Base-by-base conservation (phyloP, 2,113 vertebrate species). In the Phyllostomus hastatus region DNA sequence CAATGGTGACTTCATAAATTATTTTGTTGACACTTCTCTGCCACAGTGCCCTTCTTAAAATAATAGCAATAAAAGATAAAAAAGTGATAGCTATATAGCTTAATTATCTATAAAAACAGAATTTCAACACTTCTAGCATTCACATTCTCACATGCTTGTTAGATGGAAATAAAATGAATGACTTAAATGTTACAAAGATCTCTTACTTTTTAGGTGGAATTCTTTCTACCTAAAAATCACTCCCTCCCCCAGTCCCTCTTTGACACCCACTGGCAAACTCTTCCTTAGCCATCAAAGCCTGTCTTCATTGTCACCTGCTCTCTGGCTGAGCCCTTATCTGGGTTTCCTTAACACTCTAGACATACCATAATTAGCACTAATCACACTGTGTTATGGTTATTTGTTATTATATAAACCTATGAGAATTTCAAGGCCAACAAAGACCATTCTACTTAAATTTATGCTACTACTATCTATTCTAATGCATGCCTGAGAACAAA, bases 1-100 rank as follows among this genome's bases (percentile, higher is more conserved):
- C 81, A 46, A 66, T 5, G 24, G 87, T 93, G 88, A 95, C 79
- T 92, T 95, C 76, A 85, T 87, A 86, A 82, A 75, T 87, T 94
- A 90, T 93, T 93, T 76, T 84, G 31, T 50, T 95, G 72, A 78
- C 12, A 69, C 14, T 76, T 85, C 57, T 76, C 24, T 96, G 33
- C 57, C 46, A 85, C 4, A 46, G 61, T 85, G 59, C 38, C 59
- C n/a, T 92, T 90, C 59, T 92, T 48, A 57, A 95, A 88, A 84
- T 81, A 84, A 84, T 10, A 31, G 16, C 22, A 89, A 46, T 91
- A 93, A 67, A 93, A 84, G 50, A 33, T 20, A 17, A 12, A 41
- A 75, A 52, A 61, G 69, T 54, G 66, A 79, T 14, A 73, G 64
- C n/a, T 84, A 14, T 22, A 90, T 83, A 76, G 50, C 9, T 76